Conservation (phyloP, 2,797 vertebrate genomes). For the Danionella dracula region DNA sequence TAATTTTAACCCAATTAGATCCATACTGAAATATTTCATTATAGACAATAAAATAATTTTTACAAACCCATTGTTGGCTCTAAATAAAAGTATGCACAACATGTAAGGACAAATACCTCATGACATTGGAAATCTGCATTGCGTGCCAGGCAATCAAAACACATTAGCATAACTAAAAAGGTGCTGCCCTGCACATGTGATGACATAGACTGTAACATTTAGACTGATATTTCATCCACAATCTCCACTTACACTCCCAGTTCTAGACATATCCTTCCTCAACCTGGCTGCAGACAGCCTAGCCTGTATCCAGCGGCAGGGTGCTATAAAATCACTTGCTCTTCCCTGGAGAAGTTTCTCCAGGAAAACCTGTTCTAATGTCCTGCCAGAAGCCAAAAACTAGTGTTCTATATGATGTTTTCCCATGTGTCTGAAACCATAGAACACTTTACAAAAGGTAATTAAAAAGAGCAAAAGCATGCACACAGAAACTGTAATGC, state of each 20-base stretch:
- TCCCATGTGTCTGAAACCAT: conserved; percentile 45
- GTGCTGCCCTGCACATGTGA: neutral
- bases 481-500: conserved; percentile 47
- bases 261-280: conserved; percentile 2
- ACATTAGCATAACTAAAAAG: conserved; percentile 16
- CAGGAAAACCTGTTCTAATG: conserved; percentile 7
- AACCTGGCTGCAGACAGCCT: neutral
- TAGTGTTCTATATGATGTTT: conserved; percentile 24
- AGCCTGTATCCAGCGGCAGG: conserved; percentile 24
- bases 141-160: conserved; percentile 23
- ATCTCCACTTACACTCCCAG: conserved; percentile 28
- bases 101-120: too few relatives aligned
- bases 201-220: conserved; percentile 35
- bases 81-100: too few relatives aligned
- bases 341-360: conserved; percentile 28
- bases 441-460: conserved; percentile 33
- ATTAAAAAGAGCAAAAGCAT: conserved; percentile 41
- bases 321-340: conserved; percentile 3
- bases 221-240: conserved; percentile 42
- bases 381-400: conserved; percentile 20
- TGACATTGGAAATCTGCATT: neutral
- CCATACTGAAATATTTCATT: too few relatives aligned
- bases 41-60: too few relatives aligned
- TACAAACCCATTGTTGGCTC: too few relatives aligned
- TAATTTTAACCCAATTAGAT: too few relatives aligned